Conservation (phyloP, 2,888 invertebrate species). For the Diadromus collaris region DNA sequence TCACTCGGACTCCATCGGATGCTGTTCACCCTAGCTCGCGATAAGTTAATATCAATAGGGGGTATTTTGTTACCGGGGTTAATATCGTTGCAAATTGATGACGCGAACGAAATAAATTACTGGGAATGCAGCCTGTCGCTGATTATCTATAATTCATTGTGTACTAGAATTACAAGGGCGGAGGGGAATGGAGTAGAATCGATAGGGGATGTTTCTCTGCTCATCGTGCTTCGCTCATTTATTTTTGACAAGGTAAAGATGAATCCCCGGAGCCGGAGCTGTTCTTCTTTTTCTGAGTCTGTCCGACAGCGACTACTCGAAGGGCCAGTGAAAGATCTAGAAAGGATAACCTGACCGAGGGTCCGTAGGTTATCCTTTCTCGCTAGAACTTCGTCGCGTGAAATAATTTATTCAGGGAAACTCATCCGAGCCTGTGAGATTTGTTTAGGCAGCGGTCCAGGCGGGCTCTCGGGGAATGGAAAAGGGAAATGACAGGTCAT, state of each 20-base stretch:
- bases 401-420: constrained; percentile 55
- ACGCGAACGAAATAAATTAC: neutral
- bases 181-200: neutral
- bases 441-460: constrained; percentile 18
- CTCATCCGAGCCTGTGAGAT: constrained; percentile 48
- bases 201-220: constrained; percentile 13
- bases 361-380: constrained; percentile 8
- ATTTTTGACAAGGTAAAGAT: constrained; percentile 38
- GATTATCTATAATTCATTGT: constrained; percentile 5
- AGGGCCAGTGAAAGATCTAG: neutral
- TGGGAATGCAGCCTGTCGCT: neutral
- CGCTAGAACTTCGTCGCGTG: constrained; percentile 14
- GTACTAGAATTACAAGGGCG: neutral
- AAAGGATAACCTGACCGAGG: neutral
- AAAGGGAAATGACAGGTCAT: constrained; percentile 50
- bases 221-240: constrained; percentile 4
- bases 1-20: neutral
- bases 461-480: constrained; percentile 17
- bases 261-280: neutral
- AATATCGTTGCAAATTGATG: neutral
- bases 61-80: neutral
- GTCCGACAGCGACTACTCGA: neutral
- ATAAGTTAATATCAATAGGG: neutral
- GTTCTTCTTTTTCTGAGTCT: neutral
- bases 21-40: neutral